Conservation (phyloP, 2,113 vertebrate genomes). For the Macaca mulatta region DNA sequence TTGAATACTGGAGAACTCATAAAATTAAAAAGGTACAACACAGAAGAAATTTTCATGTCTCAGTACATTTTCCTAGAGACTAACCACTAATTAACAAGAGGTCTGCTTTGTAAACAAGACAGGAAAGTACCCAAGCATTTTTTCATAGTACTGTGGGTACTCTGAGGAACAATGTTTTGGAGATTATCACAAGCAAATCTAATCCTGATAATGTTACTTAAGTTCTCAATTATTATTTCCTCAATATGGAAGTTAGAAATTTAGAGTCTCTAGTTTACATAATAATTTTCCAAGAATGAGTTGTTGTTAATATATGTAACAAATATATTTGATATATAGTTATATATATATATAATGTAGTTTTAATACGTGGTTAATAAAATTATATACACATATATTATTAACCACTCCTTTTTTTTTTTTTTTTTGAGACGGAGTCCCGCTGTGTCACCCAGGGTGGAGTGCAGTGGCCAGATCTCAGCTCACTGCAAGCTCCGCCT, state of each 20-base stretch:
- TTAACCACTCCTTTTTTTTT: neutral
- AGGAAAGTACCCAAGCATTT: neutral
- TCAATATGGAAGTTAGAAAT: neutral
- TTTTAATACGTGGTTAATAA: too few relatives aligned
- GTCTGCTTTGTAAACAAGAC: neutral
- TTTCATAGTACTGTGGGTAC: neutral
- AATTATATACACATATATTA: neutral
- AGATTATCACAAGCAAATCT: neutral
- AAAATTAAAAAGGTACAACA: neutral
- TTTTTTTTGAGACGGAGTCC: too few relatives aligned
- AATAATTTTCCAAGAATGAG: neutral
- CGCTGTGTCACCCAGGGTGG: too few relatives aligned
- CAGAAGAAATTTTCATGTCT: neutral
- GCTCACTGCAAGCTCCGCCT: too few relatives aligned
- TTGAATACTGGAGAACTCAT: neutral
- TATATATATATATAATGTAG: neutral
- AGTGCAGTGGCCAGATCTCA: too few relatives aligned
- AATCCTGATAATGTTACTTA: neutral
- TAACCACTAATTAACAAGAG: neutral
- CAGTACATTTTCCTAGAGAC: neutral
- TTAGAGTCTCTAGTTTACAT: neutral
- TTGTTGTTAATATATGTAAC: neutral
- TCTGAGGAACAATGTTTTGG: neutral
- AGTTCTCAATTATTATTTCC: neutral
- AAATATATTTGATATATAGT: neutral